Evolutionary conservation across 2,797 vertebrate species (phyloP).

Genomic region (Rousettus madagascariensis): DNA sequence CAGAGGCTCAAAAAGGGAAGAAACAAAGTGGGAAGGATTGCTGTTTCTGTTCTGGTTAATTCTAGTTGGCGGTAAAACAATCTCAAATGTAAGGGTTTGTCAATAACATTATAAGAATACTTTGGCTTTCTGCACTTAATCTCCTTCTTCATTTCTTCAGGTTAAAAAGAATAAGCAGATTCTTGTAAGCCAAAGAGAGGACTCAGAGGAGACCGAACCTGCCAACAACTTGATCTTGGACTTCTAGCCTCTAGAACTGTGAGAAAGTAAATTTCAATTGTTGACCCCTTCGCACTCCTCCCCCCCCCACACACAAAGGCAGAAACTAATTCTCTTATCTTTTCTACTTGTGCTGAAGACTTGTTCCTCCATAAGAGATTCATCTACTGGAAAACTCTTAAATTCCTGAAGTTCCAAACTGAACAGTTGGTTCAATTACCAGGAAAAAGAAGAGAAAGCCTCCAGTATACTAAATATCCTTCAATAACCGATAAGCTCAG

Average conservation of each 20-base stretch:
- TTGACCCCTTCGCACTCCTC: background rate
- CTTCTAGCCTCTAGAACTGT: background rate
- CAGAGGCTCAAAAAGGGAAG: background rate
- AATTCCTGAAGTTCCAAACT: background rate
- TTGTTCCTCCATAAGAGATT: background rate
- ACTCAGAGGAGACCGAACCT: background rate
- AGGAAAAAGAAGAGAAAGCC: background rate
- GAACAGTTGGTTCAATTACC: background rate
- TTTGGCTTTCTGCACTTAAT: background rate
- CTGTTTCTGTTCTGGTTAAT: background rate
- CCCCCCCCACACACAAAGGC: background rate
- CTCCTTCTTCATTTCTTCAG: background rate
- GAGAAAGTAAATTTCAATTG: background rate
- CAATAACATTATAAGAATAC: background rate
- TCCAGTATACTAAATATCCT: background rate
- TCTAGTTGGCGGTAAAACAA: background rate
- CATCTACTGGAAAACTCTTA: background rate
- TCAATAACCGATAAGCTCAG: background rate
- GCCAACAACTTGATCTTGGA: background rate
- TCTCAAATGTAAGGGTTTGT: background rate
- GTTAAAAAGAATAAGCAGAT: background rate
- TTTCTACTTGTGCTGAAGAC: background rate
- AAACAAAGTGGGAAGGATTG: background rate
- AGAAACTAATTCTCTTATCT: background rate
- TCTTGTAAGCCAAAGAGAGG: background rate